Evolutionary conservation across 2,888 invertebrate species (phyloP).

Genomic region (Acanthosepion lycidas): DNA sequence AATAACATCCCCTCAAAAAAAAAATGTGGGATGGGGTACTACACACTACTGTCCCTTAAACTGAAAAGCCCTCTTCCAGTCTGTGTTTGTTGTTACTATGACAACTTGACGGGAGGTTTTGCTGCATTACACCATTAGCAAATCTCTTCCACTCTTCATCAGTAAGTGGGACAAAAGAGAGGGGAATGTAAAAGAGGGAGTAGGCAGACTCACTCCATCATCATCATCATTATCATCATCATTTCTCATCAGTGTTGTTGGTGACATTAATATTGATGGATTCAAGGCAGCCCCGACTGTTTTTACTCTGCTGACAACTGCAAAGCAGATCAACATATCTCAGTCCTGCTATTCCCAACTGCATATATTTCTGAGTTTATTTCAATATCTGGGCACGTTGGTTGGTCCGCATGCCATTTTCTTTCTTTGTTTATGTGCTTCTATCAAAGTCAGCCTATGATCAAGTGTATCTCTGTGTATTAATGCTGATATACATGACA

Average conservation of each 20-base stretch:
- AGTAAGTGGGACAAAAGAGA: not conserved
- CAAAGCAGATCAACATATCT: not conserved
- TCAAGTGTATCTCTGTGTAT: no score
- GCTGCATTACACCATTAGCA: conserved; percentile 2
- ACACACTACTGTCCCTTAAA: not conserved
- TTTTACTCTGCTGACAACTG: not conserved
- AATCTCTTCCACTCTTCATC: not conserved
- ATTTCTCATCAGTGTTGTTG: not conserved
- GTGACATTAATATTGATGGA: conserved; percentile 33
- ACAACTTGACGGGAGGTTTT: no score
- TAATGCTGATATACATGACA: no score
- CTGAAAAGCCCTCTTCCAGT: not conserved
- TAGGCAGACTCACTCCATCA: not conserved
- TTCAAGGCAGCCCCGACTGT: conserved; percentile 15
- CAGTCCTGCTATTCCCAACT: not conserved
- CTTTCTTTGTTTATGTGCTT: no score
- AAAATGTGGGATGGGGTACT: not conserved
- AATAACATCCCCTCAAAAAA: not conserved
- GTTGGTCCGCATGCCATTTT: no score
- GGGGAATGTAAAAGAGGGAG: not conserved
- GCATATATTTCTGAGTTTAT: not conserved
- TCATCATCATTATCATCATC: not conserved
- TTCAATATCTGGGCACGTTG: not conserved
- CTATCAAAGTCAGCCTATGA: no score
- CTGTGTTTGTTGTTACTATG: not conserved